Conservation (phyloP, 2,113 vertebrate genomes). For the Laterallus jamaicensis region DNA sequence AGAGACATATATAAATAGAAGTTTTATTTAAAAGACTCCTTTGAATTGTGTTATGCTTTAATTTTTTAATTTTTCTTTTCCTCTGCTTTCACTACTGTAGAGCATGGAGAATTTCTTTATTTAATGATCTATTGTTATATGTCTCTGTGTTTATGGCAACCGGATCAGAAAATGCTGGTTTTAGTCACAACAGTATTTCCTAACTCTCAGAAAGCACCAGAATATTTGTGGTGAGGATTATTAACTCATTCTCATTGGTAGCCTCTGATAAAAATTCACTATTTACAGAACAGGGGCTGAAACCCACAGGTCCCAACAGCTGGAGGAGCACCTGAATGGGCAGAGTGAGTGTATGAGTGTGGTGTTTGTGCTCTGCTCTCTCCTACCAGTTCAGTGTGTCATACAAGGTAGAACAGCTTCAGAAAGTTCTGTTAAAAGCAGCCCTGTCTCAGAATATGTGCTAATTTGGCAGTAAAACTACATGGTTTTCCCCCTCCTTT, state of each 20-base stretch:
- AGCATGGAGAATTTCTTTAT: neutral
- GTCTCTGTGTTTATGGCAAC: neutral
- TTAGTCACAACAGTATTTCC: neutral
- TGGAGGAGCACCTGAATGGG: neutral
- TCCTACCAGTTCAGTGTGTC: neutral
- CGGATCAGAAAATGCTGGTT: neutral
- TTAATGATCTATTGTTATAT: neutral
- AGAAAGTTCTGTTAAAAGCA: neutral
- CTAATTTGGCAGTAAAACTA: neutral
- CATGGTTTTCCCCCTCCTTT: fast-evolving
- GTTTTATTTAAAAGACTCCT: neutral
- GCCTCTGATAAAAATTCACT: neutral
- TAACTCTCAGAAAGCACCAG: neutral
- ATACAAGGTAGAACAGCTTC: neutral
- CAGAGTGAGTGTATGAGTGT: neutral
- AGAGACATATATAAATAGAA: neutral
- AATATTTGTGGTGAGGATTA: neutral
- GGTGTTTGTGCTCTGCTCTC: neutral
- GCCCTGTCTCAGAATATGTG: neutral
- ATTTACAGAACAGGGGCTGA: neutral
- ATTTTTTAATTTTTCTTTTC: neutral
- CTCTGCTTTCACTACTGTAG: neutral
- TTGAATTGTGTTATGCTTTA: neutral
- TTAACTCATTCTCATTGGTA: neutral
- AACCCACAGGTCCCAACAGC: fast-evolving